Evolutionary conservation across 2,797 vertebrate species (phyloP), one percentile per base, ranked within the genome.

Genomic region (Clarias pachynema): DNA sequence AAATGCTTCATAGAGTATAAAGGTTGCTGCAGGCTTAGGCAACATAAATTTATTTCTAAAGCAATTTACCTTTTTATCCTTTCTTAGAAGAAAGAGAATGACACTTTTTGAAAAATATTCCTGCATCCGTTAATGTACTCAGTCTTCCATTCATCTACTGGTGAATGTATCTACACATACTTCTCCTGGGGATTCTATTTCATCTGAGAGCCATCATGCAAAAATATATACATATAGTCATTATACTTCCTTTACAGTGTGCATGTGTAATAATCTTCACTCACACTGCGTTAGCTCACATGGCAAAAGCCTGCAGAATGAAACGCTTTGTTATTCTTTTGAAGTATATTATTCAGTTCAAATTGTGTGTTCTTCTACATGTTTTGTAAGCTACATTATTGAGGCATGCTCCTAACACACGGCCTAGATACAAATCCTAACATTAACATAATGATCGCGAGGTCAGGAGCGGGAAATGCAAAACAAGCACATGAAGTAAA

Each of bases 401-500:
- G 57, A 49, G 29, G 56, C 0, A 78, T 87, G 85, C 85, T 82
- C 87, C 90, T 85, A 37, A 91, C 91, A 92, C 89, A 88, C 87
- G 87, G 89, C 89, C 85, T 83, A 90, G 91, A 91, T 93, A 88
- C 91, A 90, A 92, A 87, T 86, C 88, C 91, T 29, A 82, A 85
- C 40, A 86, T 93, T 92, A 94, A 91, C 68, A 87, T 90, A 88
- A 92, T 92, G 90, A 91, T 88, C 90, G 92, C 93, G 92, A 95
- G 94, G 94, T 95, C 93, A 94, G 89, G 90, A 77, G 72, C 79
- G 81, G 66, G 90, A 49, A 86, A 88, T 81, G 85, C 91, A 91
- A 91, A 89, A 90, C 73, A 77, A 88, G 91, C 87, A 66, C 79
- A 86, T 31, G 31, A 68, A 78, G 73, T 72, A 86, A 86, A 85